Conservation (phyloP, 2,797 vertebrate species). For the Peromyscus eremicus region DNA sequence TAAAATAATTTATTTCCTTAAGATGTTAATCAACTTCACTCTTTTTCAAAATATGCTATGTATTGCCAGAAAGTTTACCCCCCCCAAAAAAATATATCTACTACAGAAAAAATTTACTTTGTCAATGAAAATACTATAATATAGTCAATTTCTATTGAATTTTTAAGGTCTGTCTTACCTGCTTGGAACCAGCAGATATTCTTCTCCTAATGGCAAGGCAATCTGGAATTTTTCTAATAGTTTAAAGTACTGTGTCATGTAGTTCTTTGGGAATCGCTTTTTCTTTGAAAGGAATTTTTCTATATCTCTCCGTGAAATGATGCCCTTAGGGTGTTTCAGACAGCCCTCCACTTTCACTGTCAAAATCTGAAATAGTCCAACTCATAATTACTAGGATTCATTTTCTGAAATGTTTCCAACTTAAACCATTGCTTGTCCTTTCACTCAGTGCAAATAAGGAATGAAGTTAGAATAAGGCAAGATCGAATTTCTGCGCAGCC, state of each 20-base stretch:
- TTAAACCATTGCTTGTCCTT: slow-evolving; percentile 11
- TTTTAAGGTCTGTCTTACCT: slow-evolving; percentile 88
- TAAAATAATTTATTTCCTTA: slow-evolving; percentile 24
- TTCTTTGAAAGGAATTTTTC: slow-evolving; percentile 93
- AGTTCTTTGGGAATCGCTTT: slow-evolving; percentile 93
- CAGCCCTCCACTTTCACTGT: slow-evolving; percentile 90
- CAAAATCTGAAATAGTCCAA: slow-evolving; percentile 90
- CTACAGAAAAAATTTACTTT: slow-evolving; percentile 40
- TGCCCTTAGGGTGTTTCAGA: slow-evolving; percentile 92
- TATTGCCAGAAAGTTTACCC: not conserved
- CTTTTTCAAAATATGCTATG: slow-evolving; percentile 35
- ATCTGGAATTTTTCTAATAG: slow-evolving; percentile 98
- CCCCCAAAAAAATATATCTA: not conserved
- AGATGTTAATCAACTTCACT: slow-evolving; percentile 7
- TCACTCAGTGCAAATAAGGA: not conserved
- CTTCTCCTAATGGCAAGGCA: slow-evolving; percentile 94
- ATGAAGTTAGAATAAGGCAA: not conserved
- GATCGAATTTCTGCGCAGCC: not conserved
- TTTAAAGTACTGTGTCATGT: slow-evolving; percentile 94
- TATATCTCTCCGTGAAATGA: slow-evolving; percentile 93
- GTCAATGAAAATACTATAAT: slow-evolving; percentile 32
- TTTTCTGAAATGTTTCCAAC: slow-evolving; percentile 48
- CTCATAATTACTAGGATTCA: not conserved
- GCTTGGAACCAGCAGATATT: slow-evolving; percentile 96
- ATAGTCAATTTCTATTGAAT: not conserved